Evolutionary conservation across 1,140 invertebrate genomes (phyloP).

Genomic region (Penaeus vannamei): DNA sequence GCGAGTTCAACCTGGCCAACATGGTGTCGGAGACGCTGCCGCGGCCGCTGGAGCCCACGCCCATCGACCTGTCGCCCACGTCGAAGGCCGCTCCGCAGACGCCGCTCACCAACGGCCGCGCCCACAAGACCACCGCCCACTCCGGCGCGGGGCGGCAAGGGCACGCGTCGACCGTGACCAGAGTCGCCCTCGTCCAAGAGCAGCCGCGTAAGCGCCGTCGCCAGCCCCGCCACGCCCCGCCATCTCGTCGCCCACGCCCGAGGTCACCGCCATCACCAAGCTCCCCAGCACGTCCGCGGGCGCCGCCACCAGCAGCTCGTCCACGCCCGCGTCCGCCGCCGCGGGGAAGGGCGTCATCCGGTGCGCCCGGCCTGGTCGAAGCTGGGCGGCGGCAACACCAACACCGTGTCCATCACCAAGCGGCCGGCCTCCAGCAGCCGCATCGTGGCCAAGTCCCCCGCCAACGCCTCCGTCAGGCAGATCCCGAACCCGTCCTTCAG

Average conservation of each 20-base stretch:
- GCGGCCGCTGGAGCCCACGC: slow-evolving; percentile 31
- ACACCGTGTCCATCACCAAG: slow-evolving; percentile 61
- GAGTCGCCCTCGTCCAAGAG: slow-evolving; percentile 32
- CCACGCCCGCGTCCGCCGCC: background rate
- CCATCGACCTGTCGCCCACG: slow-evolving; percentile 58
- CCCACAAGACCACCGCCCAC: background rate
- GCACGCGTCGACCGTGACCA: slow-evolving; percentile 17
- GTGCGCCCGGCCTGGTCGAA: slow-evolving; percentile 31
- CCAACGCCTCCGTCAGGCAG: slow-evolving; percentile 63
- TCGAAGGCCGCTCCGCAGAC: slow-evolving; percentile 50
- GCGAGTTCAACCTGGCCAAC: slow-evolving; percentile 50
- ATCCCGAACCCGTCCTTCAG: slow-evolving; percentile 66
- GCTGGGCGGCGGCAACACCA: slow-evolving; percentile 46
- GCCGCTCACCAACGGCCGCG: slow-evolving; percentile 45
- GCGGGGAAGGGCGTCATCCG: background rate
- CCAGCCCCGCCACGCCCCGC: slow-evolving; percentile 6
- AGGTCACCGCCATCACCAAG: slow-evolving; percentile 61
- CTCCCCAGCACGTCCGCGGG: slow-evolving; percentile 42
- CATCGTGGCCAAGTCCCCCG: slow-evolving; percentile 58
- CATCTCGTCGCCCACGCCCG: slow-evolving; percentile 57
- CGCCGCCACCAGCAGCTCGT: slow-evolving; percentile 1
- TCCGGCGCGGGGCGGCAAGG: slow-evolving; percentile 14
- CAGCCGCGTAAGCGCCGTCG: background rate
- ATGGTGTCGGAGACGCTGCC: slow-evolving; percentile 52
- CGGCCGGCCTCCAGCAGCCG: slow-evolving; percentile 46